These are phyloP conservation scores for Crotalus viridis DNA, from an alignment of 2,113 vertebrate species.

Conservation along the genomic window DNA sequence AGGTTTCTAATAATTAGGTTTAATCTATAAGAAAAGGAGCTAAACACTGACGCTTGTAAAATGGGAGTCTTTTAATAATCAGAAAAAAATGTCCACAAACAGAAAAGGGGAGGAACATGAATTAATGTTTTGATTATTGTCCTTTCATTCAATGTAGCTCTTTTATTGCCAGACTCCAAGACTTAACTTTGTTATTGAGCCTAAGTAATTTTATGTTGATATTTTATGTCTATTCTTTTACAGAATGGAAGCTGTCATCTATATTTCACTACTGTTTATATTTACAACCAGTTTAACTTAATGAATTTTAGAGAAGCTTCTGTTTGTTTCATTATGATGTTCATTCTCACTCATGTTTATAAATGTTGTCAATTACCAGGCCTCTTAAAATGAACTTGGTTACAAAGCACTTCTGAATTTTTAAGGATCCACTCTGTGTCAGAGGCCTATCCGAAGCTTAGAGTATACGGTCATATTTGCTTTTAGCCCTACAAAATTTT, in stretches of 20 bases:
- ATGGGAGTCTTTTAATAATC: not conserved
- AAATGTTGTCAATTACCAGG: not conserved
- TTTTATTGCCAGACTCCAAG: not conserved
- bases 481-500: not conserved
- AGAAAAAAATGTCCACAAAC: not conserved
- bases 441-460: not conserved
- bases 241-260: not conserved
- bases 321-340: not conserved
- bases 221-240: not conserved
- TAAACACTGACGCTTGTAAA: slow-evolving; percentile 47
- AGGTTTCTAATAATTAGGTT: not conserved
- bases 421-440: not conserved
- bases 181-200: not conserved
- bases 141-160: not conserved
- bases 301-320: not conserved
- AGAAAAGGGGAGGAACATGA: not conserved
- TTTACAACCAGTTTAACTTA: not conserved
- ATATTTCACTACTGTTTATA: not conserved
- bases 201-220: not conserved
- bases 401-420: not conserved
- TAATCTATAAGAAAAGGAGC: not conserved
- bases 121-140: not conserved
- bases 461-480: not conserved
- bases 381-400: not conserved
- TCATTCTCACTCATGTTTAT: not conserved